Conservation (phyloP, 1,140 invertebrate genomes). For the Charaxes varanes region DNA sequence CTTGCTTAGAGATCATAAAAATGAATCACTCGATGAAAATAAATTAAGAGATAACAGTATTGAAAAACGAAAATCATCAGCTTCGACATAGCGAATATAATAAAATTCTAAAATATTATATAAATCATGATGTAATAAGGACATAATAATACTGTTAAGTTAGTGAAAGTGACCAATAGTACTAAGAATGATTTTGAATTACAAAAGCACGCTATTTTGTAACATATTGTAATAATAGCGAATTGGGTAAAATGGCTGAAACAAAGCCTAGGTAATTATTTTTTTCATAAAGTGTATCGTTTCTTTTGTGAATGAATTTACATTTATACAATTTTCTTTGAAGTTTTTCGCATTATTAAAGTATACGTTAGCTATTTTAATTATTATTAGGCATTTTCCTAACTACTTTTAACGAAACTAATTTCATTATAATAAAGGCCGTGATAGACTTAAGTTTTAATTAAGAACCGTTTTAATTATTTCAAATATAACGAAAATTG, state of each 20-base stretch:
- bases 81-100: slow-evolving; percentile 50
- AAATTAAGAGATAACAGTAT: slow-evolving; percentile 58
- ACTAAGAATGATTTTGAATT: slow-evolving; percentile 31
- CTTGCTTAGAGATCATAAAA: slow-evolving; percentile 59
- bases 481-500: slow-evolving; percentile 1
- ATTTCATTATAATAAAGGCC: slow-evolving; percentile 18
- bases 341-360: neutral
- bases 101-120: neutral
- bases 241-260: slow-evolving; percentile 9
- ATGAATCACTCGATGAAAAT: slow-evolving; percentile 64
- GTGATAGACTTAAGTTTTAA: slow-evolving; percentile 20
- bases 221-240: slow-evolving; percentile 3
- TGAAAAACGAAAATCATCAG: slow-evolving; percentile 65
- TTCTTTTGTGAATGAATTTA: neutral
- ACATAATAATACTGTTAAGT: slow-evolving; percentile 9
- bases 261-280: neutral
- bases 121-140: slow-evolving; percentile 5
- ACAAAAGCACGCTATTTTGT: slow-evolving; percentile 4
- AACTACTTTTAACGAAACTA: slow-evolving; percentile 1
- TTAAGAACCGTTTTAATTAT: slow-evolving; percentile 3
- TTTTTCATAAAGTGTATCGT: neutral
- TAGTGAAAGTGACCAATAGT: slow-evolving; percentile 36
- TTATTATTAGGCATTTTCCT: neutral
- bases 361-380: slow-evolving; percentile 1
- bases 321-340: neutral